These are phyloP conservation scores for Pachliopta kotzebuea DNA, from an alignment of 2,888 invertebrate genomes.

Conservation along the genomic window DNA sequence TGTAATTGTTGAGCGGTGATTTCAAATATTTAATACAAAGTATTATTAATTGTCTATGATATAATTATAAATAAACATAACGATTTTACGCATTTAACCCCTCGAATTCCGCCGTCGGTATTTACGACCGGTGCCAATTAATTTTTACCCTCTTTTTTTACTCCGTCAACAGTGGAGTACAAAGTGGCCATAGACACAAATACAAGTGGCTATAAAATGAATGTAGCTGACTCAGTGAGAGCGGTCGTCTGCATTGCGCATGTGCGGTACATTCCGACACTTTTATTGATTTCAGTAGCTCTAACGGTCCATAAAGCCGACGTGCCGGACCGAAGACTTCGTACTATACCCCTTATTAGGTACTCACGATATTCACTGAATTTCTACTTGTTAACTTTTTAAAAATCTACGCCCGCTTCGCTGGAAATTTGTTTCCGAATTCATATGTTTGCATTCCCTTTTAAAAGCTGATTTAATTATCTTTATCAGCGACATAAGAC, in stretches of 20 bases:
- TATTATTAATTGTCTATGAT: background rate
- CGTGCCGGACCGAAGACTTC: constrained; percentile 73
- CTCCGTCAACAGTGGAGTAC: constrained; percentile 70
- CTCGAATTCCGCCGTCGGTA: constrained; percentile 44
- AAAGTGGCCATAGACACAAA: constrained; percentile 77
- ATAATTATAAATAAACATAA: constrained; percentile 9
- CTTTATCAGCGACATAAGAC: no score
- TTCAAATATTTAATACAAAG: background rate
- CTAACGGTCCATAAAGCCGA: constrained; percentile 81
- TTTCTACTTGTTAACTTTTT: constrained; percentile 73
- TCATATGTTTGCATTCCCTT: constrained; percentile 5
- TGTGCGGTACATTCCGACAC: constrained; percentile 81
- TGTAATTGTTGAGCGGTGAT: background rate
- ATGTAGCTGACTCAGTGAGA: constrained; percentile 77
- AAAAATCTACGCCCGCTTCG: constrained; percentile 35
- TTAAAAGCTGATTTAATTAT: background rate
- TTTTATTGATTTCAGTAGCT: constrained; percentile 87
- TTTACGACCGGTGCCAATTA: constrained; percentile 59
- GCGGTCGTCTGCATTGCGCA: constrained; percentile 65
- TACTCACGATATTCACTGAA: constrained; percentile 70
- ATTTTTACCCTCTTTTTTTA: constrained; percentile 67
- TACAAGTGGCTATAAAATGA: constrained; percentile 79
- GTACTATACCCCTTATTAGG: constrained; percentile 75
- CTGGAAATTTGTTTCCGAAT: constrained; percentile 40
- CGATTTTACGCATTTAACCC: constrained; percentile 25